Evolutionary conservation across 2,797 vertebrate genomes (phyloP).

Genomic region (Gallinago stenura): DNA sequence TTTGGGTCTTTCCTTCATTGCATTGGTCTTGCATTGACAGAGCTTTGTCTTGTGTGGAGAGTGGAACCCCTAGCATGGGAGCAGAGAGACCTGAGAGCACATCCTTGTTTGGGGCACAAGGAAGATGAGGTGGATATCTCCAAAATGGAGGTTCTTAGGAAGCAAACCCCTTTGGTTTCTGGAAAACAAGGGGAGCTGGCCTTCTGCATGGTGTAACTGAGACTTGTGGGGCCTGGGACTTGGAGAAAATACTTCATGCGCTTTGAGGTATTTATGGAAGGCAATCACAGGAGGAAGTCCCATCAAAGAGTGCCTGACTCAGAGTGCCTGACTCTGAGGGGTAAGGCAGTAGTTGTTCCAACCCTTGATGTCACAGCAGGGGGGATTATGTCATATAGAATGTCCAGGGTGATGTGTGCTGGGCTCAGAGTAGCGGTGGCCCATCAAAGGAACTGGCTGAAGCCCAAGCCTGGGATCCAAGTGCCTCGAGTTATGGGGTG

Average conservation of each 20-base stretch:
- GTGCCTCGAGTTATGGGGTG: neutral
- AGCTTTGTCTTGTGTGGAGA: neutral
- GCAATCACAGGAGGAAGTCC: neutral
- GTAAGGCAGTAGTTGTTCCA: neutral
- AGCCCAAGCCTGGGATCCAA: neutral
- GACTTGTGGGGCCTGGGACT: neutral
- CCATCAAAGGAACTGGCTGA: neutral
- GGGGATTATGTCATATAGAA: neutral
- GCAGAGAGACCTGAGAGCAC: neutral
- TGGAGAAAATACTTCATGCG: neutral
- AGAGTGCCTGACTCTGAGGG: neutral
- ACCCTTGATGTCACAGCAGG: neutral
- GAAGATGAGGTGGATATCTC: neutral
- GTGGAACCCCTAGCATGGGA: accelerated
- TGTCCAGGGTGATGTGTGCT: neutral
- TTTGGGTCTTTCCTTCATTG: neutral
- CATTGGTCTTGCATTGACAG: neutral
- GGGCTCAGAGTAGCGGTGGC: neutral
- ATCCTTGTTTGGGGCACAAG: neutral
- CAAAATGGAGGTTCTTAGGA: neutral
- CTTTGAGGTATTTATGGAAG: neutral
- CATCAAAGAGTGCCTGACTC: neutral
- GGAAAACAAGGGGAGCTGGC: neutral
- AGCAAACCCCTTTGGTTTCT: neutral
- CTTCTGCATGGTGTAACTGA: neutral